Base-by-base conservation (phyloP, 2,888 invertebrate genomes). In the Griposia aprilina region DNA sequence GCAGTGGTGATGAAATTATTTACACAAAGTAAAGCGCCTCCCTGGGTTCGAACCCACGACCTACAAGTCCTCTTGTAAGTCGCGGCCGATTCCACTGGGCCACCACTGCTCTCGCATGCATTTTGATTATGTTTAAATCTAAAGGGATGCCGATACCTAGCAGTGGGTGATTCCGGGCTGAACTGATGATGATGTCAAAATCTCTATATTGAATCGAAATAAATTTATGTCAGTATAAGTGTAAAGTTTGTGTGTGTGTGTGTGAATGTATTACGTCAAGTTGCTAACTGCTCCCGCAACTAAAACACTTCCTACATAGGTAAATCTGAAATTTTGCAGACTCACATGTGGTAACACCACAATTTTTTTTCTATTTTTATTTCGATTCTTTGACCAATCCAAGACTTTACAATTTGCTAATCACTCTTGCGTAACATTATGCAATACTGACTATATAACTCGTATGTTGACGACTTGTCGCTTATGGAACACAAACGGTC, bases 341-440 rank as follows among this genome's bases (percentile, higher is more conserved):
- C 8, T 74, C n/a, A 4, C 57, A 30, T 81, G 74, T 48, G 41
- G 13, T 80, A 26, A n/a, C 2, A 20, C 2, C 26, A 50, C 36
- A 45, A 1, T 30, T 20, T 17, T 36, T 17, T 36, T 23, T 48
- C 17, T 48, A 10, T 17, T 36, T 17, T 30, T 68, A 50, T 55
- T 65, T 66, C 45, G 10, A 45, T 48, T 45, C 15, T 45, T 60
- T n/a, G 30, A 66, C 48, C 55, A 78, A 15, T 45, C 15, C 2
- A 50, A 60, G 8, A 52, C 23, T 30, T 36, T 17, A 30, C 30
- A 67, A 41, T 57, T 57, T 17, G 69, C 60, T 59, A 62, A n/a
- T 76, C 50, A 81, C 26, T 76, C 45, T 83, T 85, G 66, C 83
- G 48, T 66, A 76, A 85, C 41, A 71, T 73, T 66, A 55, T 48